These are phyloP conservation scores for Pachymerium ferrugineum DNA, from an alignment of 2,888 invertebrate species.

Conservation along the genomic window DNA sequence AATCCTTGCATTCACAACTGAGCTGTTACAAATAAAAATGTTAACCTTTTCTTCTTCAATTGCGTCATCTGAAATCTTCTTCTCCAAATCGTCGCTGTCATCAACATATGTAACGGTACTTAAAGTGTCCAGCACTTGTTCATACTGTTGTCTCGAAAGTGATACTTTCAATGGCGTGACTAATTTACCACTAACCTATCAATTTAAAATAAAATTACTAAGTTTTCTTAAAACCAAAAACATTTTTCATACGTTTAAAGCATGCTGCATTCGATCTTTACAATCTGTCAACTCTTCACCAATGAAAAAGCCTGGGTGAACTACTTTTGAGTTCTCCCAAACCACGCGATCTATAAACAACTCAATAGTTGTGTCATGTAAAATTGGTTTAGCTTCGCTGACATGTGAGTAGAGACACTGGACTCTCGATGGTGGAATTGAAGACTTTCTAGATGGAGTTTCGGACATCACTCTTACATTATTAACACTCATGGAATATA, in stretches of 20 bases:
- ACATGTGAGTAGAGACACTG: constrained; percentile 64
- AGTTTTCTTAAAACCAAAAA: not conserved
- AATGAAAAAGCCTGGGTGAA: constrained; percentile 36
- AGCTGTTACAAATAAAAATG: constrained; percentile 37
- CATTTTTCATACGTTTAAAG: not conserved
- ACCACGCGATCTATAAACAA: constrained; percentile 57
- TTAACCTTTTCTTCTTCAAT: constrained; percentile 6
- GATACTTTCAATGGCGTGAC: constrained; percentile 80
- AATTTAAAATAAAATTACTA: not conserved
- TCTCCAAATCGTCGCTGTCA: constrained; percentile 21
- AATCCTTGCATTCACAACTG: too few species aligned
- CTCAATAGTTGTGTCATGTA: constrained; percentile 81
- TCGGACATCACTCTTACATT: constrained; percentile 30
- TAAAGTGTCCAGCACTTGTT: constrained; percentile 63
- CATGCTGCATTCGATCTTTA: not conserved
- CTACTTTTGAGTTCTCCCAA: not conserved
- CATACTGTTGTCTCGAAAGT: constrained; percentile 78
- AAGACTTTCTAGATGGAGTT: not conserved
- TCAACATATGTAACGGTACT: constrained; percentile 39
- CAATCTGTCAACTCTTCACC: constrained; percentile 38
- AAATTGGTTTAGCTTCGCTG: constrained; percentile 68
- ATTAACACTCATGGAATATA: constrained; percentile 67
- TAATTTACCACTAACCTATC: constrained; percentile 67
- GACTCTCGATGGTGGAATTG: not conserved
- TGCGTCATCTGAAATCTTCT: not conserved